Conservation (phyloP, 1,140 invertebrate genomes). For the Maniola jurtina region DNA sequence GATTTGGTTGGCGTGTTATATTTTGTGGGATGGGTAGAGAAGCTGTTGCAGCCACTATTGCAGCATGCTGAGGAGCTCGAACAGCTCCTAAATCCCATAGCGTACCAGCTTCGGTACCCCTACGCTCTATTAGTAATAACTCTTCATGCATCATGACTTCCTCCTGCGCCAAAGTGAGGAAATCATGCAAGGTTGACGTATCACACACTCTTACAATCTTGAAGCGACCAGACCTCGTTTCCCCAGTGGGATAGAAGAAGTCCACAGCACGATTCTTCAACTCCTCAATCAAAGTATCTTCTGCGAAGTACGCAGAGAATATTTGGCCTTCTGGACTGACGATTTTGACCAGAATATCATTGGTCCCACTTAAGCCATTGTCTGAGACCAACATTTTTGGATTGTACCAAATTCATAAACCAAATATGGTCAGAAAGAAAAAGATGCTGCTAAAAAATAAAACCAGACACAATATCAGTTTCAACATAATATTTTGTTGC, state of each 20-base stretch:
- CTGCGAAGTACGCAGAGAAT: constrained; percentile 52
- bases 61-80: constrained; percentile 51
- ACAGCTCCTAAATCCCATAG: constrained; percentile 66
- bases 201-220: constrained; percentile 65
- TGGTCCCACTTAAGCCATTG: constrained; percentile 35
- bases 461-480: constrained; percentile 49
- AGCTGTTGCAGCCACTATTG: constrained; percentile 64
- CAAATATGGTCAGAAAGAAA: constrained; percentile 45
- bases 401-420: constrained; percentile 29
- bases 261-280: constrained; percentile 63
- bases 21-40: constrained; percentile 51
- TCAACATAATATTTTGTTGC: constrained; percentile 47
- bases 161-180: constrained; percentile 58
- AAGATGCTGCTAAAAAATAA: constrained; percentile 53
- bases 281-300: constrained; percentile 63
- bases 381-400: constrained; percentile 58
- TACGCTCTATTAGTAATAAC: constrained; percentile 55
- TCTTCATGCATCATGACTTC: constrained; percentile 60
- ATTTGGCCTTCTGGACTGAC: constrained; percentile 62
- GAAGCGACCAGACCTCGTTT: constrained; percentile 49
- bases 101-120: constrained; percentile 56
- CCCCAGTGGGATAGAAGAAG: constrained; percentile 63
- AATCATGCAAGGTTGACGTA: constrained; percentile 57
- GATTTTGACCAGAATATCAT: constrained; percentile 56
- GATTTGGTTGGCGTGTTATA: constrained; percentile 52